phyloP scores from a whole-genome alignment of 2,888 invertebrate genomes.

The Tenthredo distinguenda region DNA sequence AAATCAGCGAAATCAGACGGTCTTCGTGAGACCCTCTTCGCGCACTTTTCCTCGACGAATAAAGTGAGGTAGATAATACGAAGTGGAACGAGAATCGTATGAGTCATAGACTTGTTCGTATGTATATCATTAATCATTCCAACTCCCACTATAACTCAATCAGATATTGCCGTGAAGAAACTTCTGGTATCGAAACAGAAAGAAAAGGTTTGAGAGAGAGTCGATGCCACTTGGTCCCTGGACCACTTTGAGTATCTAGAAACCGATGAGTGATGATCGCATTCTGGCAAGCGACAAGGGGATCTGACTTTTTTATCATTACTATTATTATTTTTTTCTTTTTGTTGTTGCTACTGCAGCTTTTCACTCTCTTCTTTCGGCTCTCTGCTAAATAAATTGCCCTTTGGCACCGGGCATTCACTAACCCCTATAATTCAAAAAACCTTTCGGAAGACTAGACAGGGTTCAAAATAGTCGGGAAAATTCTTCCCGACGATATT shows the following conservation, averaged over 20 bases:
- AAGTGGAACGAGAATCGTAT: not conserved
- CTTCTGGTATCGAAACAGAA: constrained; percentile 47
- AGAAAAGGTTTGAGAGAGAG: constrained; percentile 25
- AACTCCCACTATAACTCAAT: constrained; percentile 51
- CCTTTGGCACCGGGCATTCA: not conserved
- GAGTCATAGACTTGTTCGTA: constrained; percentile 3
- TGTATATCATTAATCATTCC: constrained; percentile 47
- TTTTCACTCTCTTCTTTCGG: constrained; percentile 23
- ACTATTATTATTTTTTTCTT: constrained; percentile 1
- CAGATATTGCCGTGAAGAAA: constrained; percentile 36
- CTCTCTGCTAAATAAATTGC: not conserved
- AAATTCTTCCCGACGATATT: too few species aligned
- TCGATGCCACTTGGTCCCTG: constrained; percentile 37
- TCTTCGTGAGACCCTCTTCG: not conserved
- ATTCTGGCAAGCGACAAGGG: constrained; percentile 32
- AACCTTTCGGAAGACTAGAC: not conserved
- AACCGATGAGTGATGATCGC: constrained; percentile 45
- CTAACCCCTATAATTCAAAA: not conserved
- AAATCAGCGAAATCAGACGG: not conserved
- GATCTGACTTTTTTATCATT: constrained; percentile 9
- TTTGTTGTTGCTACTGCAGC: constrained; percentile 39
- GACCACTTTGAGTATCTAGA: constrained; percentile 45
- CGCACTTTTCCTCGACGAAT: not conserved
- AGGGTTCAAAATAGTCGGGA: too few species aligned
- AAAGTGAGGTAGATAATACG: not conserved